Evolutionary conservation across 2,113 vertebrate species (phyloP).

Genomic region (Orthonyx spaldingii): DNA sequence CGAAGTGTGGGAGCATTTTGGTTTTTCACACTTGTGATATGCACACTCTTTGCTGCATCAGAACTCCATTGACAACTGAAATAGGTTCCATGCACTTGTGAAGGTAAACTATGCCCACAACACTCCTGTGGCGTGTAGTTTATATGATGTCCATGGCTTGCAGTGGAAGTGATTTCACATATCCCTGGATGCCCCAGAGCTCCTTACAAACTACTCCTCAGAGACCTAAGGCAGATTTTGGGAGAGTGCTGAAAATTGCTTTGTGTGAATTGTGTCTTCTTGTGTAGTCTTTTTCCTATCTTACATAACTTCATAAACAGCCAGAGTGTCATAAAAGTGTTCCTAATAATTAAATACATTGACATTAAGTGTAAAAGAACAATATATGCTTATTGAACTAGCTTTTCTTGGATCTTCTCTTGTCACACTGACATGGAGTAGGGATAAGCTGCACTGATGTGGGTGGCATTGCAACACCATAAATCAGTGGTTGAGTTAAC

Average conservation of each 20-base stretch:
- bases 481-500: not conserved
- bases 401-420: not conserved
- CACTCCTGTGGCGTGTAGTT: accelerated
- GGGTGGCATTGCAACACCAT: not conserved
- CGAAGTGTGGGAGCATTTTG: not conserved
- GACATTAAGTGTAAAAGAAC: not conserved
- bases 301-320: not conserved
- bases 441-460: not conserved
- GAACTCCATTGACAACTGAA: not conserved
- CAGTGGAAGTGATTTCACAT: not conserved
- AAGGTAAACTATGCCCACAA: not conserved
- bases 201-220: not conserved
- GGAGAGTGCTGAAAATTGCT: not conserved
- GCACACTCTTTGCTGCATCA: not conserved
- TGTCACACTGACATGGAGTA: not conserved
- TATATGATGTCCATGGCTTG: not conserved
- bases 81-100: not conserved
- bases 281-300: not conserved
- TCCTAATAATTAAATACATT: not conserved
- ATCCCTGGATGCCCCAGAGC: not conserved
- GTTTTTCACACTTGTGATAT: not conserved
- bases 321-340: not conserved
- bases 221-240: not conserved
- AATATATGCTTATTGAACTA: not conserved
- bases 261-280: not conserved